phyloP scores from a whole-genome alignment of 2,888 invertebrate genomes.

The Oxystoma pomonae region DNA sequence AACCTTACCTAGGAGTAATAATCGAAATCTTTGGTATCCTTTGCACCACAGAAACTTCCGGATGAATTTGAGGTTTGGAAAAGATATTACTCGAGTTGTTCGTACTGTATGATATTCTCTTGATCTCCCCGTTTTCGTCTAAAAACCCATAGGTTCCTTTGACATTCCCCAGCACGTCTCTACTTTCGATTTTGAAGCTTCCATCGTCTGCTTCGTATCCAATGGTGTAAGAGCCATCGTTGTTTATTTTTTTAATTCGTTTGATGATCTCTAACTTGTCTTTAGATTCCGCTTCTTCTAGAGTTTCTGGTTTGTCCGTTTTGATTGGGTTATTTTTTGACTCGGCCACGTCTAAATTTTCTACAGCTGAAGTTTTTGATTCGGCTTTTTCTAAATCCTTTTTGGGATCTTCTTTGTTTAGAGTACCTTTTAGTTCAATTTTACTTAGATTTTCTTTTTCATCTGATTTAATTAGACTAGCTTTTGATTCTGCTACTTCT shows the following conservation, averaged over 20 bases:
- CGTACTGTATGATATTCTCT: slow-evolving; percentile 71
- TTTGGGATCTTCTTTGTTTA: neutral
- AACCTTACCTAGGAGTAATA: slow-evolving; percentile 21
- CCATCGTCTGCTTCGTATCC: slow-evolving; percentile 84
- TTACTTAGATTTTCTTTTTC: neutral
- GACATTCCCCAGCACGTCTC: slow-evolving; percentile 74
- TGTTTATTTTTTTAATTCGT: slow-evolving; percentile 74
- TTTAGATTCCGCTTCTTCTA: slow-evolving; percentile 60
- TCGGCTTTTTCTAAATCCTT: neutral
- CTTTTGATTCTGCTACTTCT: neutral
- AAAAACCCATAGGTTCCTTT: slow-evolving; percentile 82
- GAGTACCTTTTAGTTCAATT: neutral
- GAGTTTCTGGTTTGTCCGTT: slow-evolving; percentile 49
- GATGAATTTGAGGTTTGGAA: slow-evolving; percentile 33
- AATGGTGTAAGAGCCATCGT: slow-evolving; percentile 80
- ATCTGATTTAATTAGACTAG: neutral
- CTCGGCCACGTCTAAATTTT: neutral
- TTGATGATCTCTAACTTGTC: slow-evolving; percentile 76
- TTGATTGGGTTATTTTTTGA: neutral
- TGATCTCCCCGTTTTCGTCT: slow-evolving; percentile 71
- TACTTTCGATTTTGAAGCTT: slow-evolving; percentile 79
- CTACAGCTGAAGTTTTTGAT: neutral
- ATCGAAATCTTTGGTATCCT: slow-evolving; percentile 39
- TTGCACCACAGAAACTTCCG: slow-evolving; percentile 43
- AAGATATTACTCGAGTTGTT: slow-evolving; percentile 52